Evolutionary conservation across 2,888 invertebrate species (phyloP).

Genomic region (Microctonus aethiopoides): DNA sequence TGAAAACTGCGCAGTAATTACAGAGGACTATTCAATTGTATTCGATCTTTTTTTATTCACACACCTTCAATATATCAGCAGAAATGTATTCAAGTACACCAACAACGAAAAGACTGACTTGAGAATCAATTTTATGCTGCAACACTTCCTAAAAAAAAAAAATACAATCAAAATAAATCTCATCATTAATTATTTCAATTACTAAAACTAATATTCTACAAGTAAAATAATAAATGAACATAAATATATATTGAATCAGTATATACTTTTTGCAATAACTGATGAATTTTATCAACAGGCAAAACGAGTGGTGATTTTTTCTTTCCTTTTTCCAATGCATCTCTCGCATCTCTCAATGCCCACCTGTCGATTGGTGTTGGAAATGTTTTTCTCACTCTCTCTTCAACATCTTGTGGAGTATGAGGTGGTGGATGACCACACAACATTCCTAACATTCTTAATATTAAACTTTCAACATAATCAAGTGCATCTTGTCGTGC

Average conservation of each 20-base stretch:
- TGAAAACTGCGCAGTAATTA: neutral
- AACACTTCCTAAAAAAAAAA: constrained; percentile 78
- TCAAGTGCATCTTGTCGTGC: constrained; percentile 91
- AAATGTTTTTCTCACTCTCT: constrained; percentile 89
- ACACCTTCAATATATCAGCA: constrained; percentile 90
- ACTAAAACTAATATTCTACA: too few species aligned
- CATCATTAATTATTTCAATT: neutral
- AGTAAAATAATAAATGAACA: too few species aligned
- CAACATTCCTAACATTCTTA: constrained; percentile 87
- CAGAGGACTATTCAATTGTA: constrained; percentile 5
- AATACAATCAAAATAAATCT: constrained; percentile 17
- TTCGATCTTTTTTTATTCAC: constrained; percentile 36
- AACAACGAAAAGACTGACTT: constrained; percentile 90
- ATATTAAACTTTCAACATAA: constrained; percentile 91
- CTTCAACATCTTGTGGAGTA: constrained; percentile 89
- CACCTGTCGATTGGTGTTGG: constrained; percentile 96
- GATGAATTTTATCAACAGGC: constrained; percentile 91
- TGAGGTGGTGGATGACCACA: constrained; percentile 88
- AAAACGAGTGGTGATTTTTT: constrained; percentile 79
- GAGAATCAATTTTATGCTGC: constrained; percentile 86
- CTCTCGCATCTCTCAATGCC: constrained; percentile 91
- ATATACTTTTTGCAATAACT: constrained; percentile 81
- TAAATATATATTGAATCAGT: neutral
- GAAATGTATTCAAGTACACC: constrained; percentile 96
- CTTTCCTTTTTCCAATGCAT: constrained; percentile 82